Conservation (phyloP, 2,888 invertebrate species). For the Brachyptera putata region DNA sequence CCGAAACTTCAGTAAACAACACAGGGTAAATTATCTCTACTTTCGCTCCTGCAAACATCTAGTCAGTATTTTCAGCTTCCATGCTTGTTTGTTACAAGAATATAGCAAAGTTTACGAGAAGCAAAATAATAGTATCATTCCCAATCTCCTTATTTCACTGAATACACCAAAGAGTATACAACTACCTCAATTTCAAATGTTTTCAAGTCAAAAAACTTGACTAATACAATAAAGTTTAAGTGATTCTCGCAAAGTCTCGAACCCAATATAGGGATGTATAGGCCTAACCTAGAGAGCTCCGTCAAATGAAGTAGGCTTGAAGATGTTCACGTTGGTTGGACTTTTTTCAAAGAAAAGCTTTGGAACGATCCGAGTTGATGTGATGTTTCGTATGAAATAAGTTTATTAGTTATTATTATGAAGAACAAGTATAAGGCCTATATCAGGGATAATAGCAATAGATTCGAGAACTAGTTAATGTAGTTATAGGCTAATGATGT, state of each 20-base stretch:
- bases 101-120: background rate
- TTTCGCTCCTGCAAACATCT: conserved; percentile 9
- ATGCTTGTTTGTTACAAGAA: background rate
- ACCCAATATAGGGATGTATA: background rate
- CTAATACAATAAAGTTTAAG: background rate
- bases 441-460: no score
- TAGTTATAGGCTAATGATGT: no score
- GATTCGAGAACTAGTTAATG: no score
- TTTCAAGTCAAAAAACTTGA: background rate
- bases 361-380: conserved; percentile 24
- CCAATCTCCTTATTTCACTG: conserved; percentile 9
- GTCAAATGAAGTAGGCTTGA: conserved; percentile 6
- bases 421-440: no score
- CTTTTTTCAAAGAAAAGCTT: conserved; percentile 8
- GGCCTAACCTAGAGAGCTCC: background rate
- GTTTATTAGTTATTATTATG: conserved; percentile 32
- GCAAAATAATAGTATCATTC: conserved; percentile 1
- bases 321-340: conserved; percentile 3
- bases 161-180: conserved; percentile 5
- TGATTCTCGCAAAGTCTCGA: background rate
- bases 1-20: conserved; percentile 23
- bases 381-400: conserved; percentile 31
- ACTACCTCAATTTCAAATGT: background rate
- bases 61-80: background rate
- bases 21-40: conserved; percentile 18